These are phyloP conservation scores for Nesospiza acunhae DNA, from an alignment of 2,113 vertebrate species.

Conservation along the genomic window DNA sequence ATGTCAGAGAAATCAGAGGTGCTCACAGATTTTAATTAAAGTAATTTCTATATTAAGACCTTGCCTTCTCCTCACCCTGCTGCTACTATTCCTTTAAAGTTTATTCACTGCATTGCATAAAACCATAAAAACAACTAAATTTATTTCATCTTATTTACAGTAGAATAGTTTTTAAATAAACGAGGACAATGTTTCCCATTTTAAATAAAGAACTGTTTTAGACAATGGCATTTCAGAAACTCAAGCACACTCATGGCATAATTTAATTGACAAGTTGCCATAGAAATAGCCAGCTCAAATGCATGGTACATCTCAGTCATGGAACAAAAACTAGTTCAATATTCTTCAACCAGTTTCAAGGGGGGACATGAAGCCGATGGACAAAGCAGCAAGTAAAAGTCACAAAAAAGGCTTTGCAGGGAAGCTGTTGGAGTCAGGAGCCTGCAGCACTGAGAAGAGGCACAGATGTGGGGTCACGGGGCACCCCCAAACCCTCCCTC, in stretches of 20 bases:
- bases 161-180: not conserved
- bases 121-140: not conserved
- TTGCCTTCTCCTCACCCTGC: not conserved
- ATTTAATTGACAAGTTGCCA: not conserved
- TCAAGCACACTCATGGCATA: not conserved
- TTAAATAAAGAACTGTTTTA: not conserved
- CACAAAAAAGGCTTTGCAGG: not conserved
- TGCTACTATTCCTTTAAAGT: not conserved
- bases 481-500: not conserved
- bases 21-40: slow-evolving; percentile 56
- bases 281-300: not conserved
- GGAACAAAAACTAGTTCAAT: not conserved
- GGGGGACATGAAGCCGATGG: not conserved
- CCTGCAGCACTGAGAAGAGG: fast-evolving
- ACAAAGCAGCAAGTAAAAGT: not conserved
- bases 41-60: not conserved
- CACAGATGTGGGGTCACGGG: too few species aligned
- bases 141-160: not conserved
- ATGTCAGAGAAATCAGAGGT: slow-evolving; percentile 11
- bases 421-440: not conserved
- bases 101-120: not conserved
- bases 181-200: not conserved
- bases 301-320: not conserved
- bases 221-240: not conserved
- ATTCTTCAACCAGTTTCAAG: not conserved